phyloP scores from a whole-genome alignment of 2,797 vertebrate species.

The Sebastes melanostomus region DNA sequence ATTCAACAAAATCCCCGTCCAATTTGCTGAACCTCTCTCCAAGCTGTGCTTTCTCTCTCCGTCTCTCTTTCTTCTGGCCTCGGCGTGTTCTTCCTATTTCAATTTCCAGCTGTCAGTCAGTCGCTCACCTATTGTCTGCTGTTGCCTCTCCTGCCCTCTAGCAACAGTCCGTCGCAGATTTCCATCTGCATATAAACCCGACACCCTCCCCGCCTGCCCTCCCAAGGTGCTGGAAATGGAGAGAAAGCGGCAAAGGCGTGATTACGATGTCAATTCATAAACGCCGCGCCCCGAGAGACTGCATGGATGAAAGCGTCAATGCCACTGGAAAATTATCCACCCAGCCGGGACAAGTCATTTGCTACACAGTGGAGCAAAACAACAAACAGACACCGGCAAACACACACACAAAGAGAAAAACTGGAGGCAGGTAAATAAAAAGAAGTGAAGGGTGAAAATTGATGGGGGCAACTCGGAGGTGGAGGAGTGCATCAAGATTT shows the following conservation, averaged over 20 bases:
- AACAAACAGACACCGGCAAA: conserved; percentile 35
- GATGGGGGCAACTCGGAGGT: not conserved
- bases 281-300: conserved; percentile 47
- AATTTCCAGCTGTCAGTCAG: conserved; percentile 66
- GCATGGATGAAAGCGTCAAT: conserved; percentile 63
- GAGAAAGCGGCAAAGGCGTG: conserved; percentile 49
- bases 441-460: conserved; percentile 16
- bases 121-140: conserved; percentile 39
- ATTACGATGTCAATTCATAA: conserved; percentile 74
- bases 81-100: conserved; percentile 40
- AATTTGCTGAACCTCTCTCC: conserved; percentile 30
- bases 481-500: not conserved
- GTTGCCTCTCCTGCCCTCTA: conserved; percentile 22
- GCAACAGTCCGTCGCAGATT: conserved; percentile 43
- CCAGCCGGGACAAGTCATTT: conserved; percentile 58
- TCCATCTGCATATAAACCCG: conserved; percentile 57
- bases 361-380: conserved; percentile 27
- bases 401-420: conserved; percentile 7
- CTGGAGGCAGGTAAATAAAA: conserved; percentile 23
- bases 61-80: conserved; percentile 9
- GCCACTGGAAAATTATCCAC: conserved; percentile 63
- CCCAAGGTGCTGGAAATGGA: conserved; percentile 50
- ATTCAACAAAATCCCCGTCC: conserved; percentile 45
- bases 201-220: not conserved
- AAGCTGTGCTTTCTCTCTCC: not conserved